Percentiles rank a stretch among this genome's conserved stretches.
Conservation (phyloP, 1,140 invertebrate species). For the Drosophila funebris region DNA sequence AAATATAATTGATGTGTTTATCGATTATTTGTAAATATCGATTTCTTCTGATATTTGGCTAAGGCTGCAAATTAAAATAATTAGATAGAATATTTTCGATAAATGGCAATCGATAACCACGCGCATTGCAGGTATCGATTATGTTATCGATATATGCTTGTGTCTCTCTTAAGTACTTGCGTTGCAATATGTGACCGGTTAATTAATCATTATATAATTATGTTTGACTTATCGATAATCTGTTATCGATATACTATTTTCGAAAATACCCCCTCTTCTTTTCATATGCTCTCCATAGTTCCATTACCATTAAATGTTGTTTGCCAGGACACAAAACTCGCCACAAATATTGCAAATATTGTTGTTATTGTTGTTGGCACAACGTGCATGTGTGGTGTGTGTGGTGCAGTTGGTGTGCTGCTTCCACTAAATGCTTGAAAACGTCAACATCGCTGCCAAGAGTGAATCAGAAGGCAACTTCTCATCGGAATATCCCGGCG, state of each 20-base stretch:
- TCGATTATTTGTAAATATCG: too few relatives aligned
- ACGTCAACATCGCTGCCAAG: slow-evolving; percentile 39
- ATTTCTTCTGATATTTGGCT: too few relatives aligned
- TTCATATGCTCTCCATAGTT: not conserved
- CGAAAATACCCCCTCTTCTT: not conserved
- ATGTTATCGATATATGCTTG: too few relatives aligned
- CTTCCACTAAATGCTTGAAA: slow-evolving; percentile 50
- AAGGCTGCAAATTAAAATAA: too few relatives aligned
- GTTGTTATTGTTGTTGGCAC: slow-evolving; percentile 40
- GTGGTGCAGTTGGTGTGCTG: slow-evolving; percentile 9
- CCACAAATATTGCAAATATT: slow-evolving; percentile 59
- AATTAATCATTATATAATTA: too few relatives aligned
- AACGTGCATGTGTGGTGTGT: slow-evolving; percentile 11
- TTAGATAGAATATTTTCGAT: too few relatives aligned
- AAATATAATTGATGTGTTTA: too few relatives aligned
- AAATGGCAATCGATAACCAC: too few relatives aligned
- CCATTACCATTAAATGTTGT: not conserved
- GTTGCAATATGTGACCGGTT: too few relatives aligned
- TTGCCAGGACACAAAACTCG: slow-evolving; percentile 29
- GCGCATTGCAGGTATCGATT: too few relatives aligned
- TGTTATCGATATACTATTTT: not conserved
- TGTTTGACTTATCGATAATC: too few relatives aligned
- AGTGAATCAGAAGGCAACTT: slow-evolving; percentile 4
- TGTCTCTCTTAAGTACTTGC: too few relatives aligned
- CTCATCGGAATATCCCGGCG: not conserved